These are phyloP conservation scores for Dolomedes plantarius DNA, from an alignment of 2,888 invertebrate species.

Conservation along the genomic window DNA sequence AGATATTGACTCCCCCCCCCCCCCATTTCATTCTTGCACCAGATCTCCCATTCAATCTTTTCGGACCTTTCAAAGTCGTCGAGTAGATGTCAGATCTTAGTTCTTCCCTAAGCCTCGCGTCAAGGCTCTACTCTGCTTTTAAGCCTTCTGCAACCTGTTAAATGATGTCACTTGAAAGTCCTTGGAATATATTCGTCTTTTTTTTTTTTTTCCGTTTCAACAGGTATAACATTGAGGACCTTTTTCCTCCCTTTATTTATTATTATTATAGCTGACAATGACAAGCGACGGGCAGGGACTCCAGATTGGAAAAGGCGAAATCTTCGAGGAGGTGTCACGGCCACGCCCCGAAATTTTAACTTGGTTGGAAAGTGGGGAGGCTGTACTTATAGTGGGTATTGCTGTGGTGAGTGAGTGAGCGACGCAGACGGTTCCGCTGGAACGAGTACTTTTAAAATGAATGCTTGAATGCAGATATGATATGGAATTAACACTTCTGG, in stretches of 20 bases:
- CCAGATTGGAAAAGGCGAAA: neutral
- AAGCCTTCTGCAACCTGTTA: neutral
- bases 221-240: neutral
- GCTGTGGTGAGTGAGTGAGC: neutral
- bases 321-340: neutral
- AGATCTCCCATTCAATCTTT: no score
- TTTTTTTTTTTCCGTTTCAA: constrained; percentile 5
- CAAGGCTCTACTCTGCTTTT: neutral
- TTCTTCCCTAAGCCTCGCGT: neutral
- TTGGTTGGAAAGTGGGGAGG: neutral
- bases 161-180: constrained; percentile 1
- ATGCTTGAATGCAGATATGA: constrained; percentile 3
- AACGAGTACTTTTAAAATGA: neutral
- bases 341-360: constrained; percentile 4
- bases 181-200: constrained; percentile 7
- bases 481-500: neutral
- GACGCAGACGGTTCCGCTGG: neutral
- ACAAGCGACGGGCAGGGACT: neutral
- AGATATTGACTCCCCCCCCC: no score
- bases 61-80: neutral
- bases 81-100: neutral
- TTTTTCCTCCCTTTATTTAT: neutral
- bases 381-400: no score
- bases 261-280: neutral
- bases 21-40: no score